Evolutionary conservation across 2,797 vertebrate genomes (phyloP).

Genomic region (Gephyroberyx darwinii): DNA sequence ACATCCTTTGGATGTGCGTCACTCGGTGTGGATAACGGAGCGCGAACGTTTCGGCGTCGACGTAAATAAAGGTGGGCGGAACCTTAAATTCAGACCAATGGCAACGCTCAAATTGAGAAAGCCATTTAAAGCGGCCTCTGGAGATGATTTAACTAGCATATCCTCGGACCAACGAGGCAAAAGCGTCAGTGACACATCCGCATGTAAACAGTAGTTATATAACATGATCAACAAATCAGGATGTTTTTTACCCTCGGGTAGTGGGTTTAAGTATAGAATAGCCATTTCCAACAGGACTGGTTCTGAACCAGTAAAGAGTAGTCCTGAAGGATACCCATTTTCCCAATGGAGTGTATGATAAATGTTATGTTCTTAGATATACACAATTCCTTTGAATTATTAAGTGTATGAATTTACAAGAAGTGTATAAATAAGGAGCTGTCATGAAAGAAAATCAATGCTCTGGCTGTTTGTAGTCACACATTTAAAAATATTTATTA

Average conservation of each 20-base stretch:
- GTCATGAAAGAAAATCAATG: conserved; percentile 5
- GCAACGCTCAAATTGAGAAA: background rate
- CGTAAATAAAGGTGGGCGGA: conserved; percentile 32
- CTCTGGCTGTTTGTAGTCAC: conserved; percentile 1
- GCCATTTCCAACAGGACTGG: no score
- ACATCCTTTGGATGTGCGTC: conserved; percentile 52
- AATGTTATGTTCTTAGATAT: no score
- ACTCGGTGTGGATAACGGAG: background rate
- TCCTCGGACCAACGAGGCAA: background rate
- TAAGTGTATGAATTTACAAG: no score
- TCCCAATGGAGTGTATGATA: no score
- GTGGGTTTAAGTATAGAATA: no score
- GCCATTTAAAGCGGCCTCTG: background rate
- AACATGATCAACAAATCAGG: background rate
- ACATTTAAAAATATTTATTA: conserved; percentile 80
- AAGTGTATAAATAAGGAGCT: background rate
- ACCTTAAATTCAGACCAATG: background rate
- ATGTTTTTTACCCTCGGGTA: background rate
- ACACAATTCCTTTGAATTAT: no score
- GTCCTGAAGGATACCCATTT: no score
- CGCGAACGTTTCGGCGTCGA: conserved; percentile 22
- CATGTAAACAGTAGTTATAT: conserved; percentile 21
- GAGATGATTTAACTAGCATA: conserved; percentile 7
- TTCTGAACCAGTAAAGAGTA: no score
- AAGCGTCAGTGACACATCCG: background rate